A percentile compares a stretch with the other conserved stretches of the same genome.
Conservation (phyloP, 2,113 vertebrate genomes). For the Tonatia bakeri region DNA sequence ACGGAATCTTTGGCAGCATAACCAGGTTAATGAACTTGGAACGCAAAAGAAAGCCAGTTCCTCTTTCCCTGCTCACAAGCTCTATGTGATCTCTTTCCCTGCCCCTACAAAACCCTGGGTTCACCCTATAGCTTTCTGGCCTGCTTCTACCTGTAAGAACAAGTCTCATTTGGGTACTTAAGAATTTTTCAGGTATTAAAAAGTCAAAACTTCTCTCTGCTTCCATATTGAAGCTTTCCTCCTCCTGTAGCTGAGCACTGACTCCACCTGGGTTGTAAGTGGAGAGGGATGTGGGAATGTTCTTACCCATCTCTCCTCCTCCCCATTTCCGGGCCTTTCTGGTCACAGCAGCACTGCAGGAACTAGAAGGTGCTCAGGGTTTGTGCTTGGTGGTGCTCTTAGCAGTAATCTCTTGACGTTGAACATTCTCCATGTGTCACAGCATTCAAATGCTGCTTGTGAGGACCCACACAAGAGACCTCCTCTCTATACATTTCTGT, state of each 20-base stretch:
- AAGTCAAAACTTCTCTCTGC: not conserved
- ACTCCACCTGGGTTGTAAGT: not conserved
- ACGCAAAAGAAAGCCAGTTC: not conserved
- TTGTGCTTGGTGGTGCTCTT: not conserved
- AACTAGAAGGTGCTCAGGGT: not conserved
- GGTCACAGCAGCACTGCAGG: not conserved
- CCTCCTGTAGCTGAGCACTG: not conserved
- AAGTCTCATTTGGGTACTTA: not conserved
- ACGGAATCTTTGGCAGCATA: not conserved
- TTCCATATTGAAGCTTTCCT: not conserved
- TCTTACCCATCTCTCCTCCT: not conserved
- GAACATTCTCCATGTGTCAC: not conserved
- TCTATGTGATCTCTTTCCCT: not conserved
- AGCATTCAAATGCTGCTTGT: not conserved
- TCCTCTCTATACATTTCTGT: not conserved
- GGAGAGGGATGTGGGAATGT: not conserved
- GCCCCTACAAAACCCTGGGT: rapidly evolving
- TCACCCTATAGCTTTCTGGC: not conserved
- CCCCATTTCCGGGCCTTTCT: not conserved
- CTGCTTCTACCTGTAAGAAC: not conserved
- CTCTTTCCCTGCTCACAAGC: not conserved
- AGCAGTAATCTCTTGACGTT: not conserved
- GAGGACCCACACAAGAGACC: not conserved
- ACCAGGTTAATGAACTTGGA: not conserved
- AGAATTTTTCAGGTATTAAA: not conserved